Evolutionary conservation across 2,113 vertebrate species (phyloP).

Genomic region (Delphinapterus leucas): DNA sequence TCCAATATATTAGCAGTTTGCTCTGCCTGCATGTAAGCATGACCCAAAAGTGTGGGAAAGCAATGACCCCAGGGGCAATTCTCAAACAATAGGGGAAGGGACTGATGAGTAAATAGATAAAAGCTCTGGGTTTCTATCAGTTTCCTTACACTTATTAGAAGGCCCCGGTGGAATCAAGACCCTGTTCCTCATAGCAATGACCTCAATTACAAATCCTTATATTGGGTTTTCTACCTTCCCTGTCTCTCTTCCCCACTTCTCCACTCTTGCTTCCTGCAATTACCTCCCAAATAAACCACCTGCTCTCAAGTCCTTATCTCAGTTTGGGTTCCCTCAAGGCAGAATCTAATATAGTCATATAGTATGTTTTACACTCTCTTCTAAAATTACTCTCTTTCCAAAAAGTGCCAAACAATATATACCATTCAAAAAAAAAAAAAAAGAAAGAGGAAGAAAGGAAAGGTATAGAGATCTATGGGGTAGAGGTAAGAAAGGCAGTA

Average conservation of each 20-base stretch:
- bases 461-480: neutral
- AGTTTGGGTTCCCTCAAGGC: neutral
- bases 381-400: neutral
- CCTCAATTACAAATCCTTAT: neutral
- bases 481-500: neutral
- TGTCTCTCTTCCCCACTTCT: neutral
- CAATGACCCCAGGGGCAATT: neutral
- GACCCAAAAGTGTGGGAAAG: neutral
- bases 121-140: neutral
- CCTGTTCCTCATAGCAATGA: neutral
- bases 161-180: neutral
- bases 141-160: neutral
- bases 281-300: neutral
- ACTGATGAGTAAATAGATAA: neutral
- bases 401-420: slow-evolving; percentile 15
- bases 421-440: neutral
- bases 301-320: neutral
- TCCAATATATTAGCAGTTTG: neutral
- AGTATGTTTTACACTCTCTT: neutral
- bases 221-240: neutral
- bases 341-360: neutral
- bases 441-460: neutral
- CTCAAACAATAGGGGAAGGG: neutral
- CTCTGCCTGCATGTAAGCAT: neutral
- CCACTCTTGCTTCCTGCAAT: neutral